These are phyloP conservation scores for Acanthaster planci DNA, from an alignment of 35 echinoderm and acorn worm genomes.

Conservation along the genomic window DNA sequence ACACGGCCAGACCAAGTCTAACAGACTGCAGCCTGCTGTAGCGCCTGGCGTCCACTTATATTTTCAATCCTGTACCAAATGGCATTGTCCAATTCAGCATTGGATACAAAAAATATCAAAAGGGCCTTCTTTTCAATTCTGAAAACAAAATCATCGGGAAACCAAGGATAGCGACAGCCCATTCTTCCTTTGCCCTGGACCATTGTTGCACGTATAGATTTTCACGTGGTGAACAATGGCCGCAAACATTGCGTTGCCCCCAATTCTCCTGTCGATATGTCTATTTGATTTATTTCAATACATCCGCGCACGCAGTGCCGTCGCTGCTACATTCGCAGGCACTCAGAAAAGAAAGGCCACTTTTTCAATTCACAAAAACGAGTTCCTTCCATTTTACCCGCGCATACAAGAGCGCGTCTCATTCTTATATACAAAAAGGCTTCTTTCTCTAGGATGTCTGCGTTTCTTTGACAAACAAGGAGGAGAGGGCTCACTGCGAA, in stretches of 20 bases:
- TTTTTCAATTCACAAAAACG: slow-evolving; percentile 16
- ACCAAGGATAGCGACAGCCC: slow-evolving; percentile 13
- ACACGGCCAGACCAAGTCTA: neutral
- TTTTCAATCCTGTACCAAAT: slow-evolving; percentile 24
- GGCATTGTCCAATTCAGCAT: slow-evolving; percentile 14
- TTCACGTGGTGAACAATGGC: slow-evolving; percentile 25
- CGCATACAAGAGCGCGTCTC: slow-evolving; percentile 10
- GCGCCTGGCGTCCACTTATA: slow-evolving; percentile 13
- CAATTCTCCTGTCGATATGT: slow-evolving; percentile 27
- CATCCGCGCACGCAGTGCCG: slow-evolving; percentile 22
- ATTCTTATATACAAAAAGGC: neutral
- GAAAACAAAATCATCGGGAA: slow-evolving; percentile 30
- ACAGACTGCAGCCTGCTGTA: neutral
- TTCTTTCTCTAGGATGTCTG: neutral
- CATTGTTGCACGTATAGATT: slow-evolving; percentile 30
- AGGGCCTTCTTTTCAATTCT: slow-evolving; percentile 29
- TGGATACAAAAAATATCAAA: slow-evolving; percentile 34
- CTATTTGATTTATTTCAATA: slow-evolving; percentile 35
- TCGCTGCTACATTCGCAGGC: slow-evolving; percentile 19
- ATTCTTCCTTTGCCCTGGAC: slow-evolving; percentile 19
- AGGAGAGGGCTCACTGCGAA: neutral
- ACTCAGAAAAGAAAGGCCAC: slow-evolving; percentile 26
- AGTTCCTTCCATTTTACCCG: slow-evolving; percentile 28
- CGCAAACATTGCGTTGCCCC: slow-evolving; percentile 25
- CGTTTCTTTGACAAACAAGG: neutral